phyloP scores from a whole-genome alignment of 2,888 invertebrate genomes.

The Stenotaenia linearis region DNA sequence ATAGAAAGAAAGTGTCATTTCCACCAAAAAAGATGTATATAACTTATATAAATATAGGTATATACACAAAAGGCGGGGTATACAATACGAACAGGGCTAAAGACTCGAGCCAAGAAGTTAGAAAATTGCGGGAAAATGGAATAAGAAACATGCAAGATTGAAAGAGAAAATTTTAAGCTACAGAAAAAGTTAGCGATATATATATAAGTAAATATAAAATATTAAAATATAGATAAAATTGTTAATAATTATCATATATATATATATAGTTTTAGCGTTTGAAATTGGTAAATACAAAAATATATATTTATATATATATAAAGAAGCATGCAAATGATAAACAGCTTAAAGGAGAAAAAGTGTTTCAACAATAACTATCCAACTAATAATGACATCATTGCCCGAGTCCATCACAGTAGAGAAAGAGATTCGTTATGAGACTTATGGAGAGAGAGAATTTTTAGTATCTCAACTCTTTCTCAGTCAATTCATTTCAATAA shows the following conservation, averaged over 20 bases:
- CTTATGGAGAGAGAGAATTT: slow-evolving; percentile 3
- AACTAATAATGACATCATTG: slow-evolving; percentile 24
- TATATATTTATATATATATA: slow-evolving; percentile 18
- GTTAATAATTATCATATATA: slow-evolving; percentile 26
- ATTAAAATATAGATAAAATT: slow-evolving; percentile 4
- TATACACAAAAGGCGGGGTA: slow-evolving; percentile 11
- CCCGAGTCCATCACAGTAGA: slow-evolving; percentile 26
- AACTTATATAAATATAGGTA: background rate
- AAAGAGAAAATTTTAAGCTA: slow-evolving; percentile 21
- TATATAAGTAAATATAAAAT: slow-evolving; percentile 13
- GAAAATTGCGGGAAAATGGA: slow-evolving; percentile 24
- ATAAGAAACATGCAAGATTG: slow-evolving; percentile 26
- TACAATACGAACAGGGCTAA: slow-evolving; percentile 21
- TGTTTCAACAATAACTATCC: slow-evolving; percentile 26
- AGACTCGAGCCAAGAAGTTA: slow-evolving; percentile 21
- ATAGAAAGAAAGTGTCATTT: slow-evolving; percentile 20
- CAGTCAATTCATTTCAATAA: background rate
- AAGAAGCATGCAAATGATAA: slow-evolving; percentile 26
- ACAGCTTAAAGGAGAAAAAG: slow-evolving; percentile 26
- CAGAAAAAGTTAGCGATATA: slow-evolving; percentile 26
- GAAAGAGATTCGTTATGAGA: slow-evolving; percentile 12
- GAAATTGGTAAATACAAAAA: background rate
- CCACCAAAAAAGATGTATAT: slow-evolving; percentile 13
- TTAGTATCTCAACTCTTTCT: slow-evolving; percentile 14
- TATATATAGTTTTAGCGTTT: slow-evolving; percentile 1